These are phyloP conservation scores for Myotis davidii DNA, from an alignment of 2,113 vertebrate species.

Conservation along the genomic window DNA sequence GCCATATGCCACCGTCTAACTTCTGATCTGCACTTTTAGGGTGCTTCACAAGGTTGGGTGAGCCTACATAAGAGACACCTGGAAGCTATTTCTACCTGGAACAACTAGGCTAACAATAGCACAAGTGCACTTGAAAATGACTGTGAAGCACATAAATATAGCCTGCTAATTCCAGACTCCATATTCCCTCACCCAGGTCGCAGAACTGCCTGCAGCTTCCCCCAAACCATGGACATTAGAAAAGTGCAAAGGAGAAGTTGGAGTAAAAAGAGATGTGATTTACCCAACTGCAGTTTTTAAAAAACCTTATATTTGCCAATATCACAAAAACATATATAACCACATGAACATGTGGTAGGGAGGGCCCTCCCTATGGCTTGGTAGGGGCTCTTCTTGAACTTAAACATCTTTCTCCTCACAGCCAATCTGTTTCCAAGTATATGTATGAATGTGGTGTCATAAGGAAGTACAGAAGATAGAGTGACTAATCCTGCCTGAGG, in stretches of 20 bases:
- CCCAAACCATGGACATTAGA: background rate
- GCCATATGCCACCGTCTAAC: fast-evolving
- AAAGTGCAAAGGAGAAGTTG: background rate
- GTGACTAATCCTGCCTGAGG: background rate
- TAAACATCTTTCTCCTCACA: background rate
- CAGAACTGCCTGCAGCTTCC: background rate
- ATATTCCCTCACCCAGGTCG: background rate
- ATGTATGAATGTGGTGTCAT: background rate
- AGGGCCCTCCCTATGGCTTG: background rate
- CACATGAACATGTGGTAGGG: background rate
- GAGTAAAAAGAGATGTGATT: background rate
- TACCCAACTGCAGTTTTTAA: background rate
- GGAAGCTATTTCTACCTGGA: background rate
- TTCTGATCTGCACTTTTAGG: background rate
- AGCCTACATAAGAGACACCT: background rate
- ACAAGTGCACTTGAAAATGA: background rate
- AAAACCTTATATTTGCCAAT: background rate
- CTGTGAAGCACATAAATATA: background rate
- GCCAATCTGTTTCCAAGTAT: background rate
- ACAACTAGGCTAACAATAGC: background rate
- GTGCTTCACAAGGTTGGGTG: background rate
- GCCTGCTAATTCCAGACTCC: background rate
- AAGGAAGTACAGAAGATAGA: background rate
- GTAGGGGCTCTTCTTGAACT: background rate
- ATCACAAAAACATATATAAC: background rate